Percentiles rank a stretch among this genome's conserved stretches.
Evolutionary conservation across 2,888 invertebrate genomes (phyloP).

Genomic region (Cloeon dipterum): DNA sequence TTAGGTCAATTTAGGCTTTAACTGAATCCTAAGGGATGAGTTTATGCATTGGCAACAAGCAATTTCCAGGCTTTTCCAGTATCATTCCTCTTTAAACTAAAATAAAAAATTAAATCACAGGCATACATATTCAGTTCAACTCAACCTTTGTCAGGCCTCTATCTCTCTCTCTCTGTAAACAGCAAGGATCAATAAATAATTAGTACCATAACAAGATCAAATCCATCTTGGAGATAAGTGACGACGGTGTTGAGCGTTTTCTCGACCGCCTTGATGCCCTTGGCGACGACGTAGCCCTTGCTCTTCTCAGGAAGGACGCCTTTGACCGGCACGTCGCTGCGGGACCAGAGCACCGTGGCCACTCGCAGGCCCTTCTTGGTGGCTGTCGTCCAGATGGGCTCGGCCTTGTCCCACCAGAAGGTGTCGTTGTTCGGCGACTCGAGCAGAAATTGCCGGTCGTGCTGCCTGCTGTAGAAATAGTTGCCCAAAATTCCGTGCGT

Average conservation of each 20-base stretch:
- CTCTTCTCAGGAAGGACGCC: slow-evolving; percentile 10
- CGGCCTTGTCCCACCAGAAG: slow-evolving; percentile 11
- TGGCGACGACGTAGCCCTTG: slow-evolving; percentile 8
- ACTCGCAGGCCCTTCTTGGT: slow-evolving; percentile 12
- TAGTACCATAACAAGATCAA: slow-evolving; percentile 13
- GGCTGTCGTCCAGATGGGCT: slow-evolving; percentile 15
- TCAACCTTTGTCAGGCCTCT: no score
- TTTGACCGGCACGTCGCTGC: slow-evolving; percentile 12
- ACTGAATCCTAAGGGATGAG: no score
- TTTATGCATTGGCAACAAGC: no score
- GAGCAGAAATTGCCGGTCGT: slow-evolving; percentile 6
- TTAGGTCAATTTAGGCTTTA: no score
- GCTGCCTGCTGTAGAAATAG: slow-evolving; percentile 15
- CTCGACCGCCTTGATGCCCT: slow-evolving; percentile 9
- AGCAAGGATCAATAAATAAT: no score
- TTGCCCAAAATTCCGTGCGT: slow-evolving; percentile 17
- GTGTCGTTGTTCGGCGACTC: background rate
- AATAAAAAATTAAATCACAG: no score
- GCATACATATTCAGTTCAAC: no score
- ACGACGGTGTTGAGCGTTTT: slow-evolving; percentile 11
- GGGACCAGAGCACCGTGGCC: slow-evolving; percentile 9
- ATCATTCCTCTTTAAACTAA: no score
- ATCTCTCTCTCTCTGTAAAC: no score
- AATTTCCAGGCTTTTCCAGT: no score
- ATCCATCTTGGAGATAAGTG: slow-evolving; percentile 10